Evolutionary conservation across 2,888 invertebrate species (phyloP).

Genomic region (Amitus sp.): DNA sequence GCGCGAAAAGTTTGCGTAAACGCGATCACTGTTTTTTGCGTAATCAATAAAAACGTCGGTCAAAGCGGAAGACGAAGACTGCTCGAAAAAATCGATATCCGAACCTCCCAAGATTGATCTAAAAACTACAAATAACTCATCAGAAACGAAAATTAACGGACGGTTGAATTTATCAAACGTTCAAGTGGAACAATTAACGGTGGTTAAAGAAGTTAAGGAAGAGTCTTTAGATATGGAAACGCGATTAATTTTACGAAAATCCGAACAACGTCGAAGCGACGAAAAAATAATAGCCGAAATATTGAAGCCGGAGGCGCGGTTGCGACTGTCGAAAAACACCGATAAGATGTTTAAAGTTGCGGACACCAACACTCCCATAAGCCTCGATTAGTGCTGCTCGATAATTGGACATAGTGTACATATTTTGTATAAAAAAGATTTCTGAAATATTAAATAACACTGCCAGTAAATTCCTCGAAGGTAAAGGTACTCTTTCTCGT

Average conservation of each 20-base stretch:
- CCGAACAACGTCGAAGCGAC: constrained; percentile 53
- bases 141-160: constrained; percentile 58
- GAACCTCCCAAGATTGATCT: constrained; percentile 32
- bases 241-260: constrained; percentile 22
- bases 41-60: constrained; percentile 50
- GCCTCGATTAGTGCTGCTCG: constrained; percentile 59
- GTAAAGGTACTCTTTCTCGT: too few relatives aligned
- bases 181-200: constrained; percentile 46
- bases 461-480: too few relatives aligned
- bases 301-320: constrained; percentile 59
- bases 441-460: constrained; percentile 29
- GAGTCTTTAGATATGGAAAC: constrained; percentile 36
- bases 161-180: constrained; percentile 48
- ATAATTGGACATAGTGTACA: constrained; percentile 56
- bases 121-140: constrained; percentile 39
- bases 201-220: constrained; percentile 46
- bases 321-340: constrained; percentile 51
- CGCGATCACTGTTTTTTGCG: too few relatives aligned
- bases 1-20: too few relatives aligned
- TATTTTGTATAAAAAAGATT: constrained; percentile 60
- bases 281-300: constrained; percentile 64
- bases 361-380: constrained; percentile 62
- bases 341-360: constrained; percentile 58
- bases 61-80: constrained; percentile 35
- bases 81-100: constrained; percentile 34